Base-by-base conservation (phyloP, 30 jellyfish, hydroid and myxozoan genomes). In the Aurelia aurita complex sp. Pacific region DNA sequence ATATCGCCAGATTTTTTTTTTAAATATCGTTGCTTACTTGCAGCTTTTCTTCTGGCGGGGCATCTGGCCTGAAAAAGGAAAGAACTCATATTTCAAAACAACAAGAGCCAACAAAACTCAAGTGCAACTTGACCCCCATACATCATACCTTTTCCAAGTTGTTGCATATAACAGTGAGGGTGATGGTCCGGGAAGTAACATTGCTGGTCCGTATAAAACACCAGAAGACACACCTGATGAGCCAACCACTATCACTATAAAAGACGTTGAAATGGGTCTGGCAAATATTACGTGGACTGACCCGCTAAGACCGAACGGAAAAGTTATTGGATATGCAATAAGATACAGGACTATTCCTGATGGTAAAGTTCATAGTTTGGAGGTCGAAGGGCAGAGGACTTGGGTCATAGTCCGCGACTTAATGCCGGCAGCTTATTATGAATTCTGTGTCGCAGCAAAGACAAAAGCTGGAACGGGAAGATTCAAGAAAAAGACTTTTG, bases 151-250 rank as follows among this genome's bases (percentile, higher is more conserved):
- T 36, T 92, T 92, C 82, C 96, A 87, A 87, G 98, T 92, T 9
- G 87, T 92, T 66, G 98, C 98, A 35, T 92, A 65, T 86, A 92
- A 92, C 72, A 86, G 86, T 16, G 94, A 80, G 5, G 98, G 98
- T 15, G 88, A 92, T 87, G 98, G 98, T 36, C 98, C 98, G 63
- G 95, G 93, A 38, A 92, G 98, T 74, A 74, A 74, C 86, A 69
- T 76, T 12, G 89, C 89, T 83, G 98, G 98, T 33, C 97, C 98
- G 29, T 67, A 79, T 34, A 87, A 36, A 42, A 92, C 98, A 64
- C 96, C 98, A 69, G 98, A 92, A 74, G 97, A 82, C 33, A 73
- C 64, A 0, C 98, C 98, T 10, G 86, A 75, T 16, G 66, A 23
- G 42, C 98, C 98, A 15, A 46, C 83, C 12, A 64, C 87, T 14